phyloP scores from a whole-genome alignment of 2,888 invertebrate genomes.

The Noctua fimbriata region DNA sequence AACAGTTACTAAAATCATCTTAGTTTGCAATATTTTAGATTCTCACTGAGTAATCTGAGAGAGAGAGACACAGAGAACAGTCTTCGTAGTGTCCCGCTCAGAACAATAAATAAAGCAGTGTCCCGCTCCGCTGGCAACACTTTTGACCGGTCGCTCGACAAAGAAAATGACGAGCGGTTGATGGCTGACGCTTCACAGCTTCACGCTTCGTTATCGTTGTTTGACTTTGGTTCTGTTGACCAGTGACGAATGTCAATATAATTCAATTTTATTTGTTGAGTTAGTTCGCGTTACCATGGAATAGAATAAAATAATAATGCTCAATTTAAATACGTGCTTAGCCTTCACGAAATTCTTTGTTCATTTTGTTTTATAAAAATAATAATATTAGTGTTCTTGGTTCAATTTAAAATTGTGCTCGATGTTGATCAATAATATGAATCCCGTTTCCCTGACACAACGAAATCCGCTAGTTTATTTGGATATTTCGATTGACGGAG shows the following conservation, averaged over 20 bases:
- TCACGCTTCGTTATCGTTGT: slow-evolving; percentile 20
- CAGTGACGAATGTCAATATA: slow-evolving; percentile 3
- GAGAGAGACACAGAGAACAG: neutral
- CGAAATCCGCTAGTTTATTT: slow-evolving; percentile 93
- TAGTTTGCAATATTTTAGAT: neutral
- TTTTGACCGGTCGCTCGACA: neutral
- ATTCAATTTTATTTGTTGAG: slow-evolving; percentile 33
- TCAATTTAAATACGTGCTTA: slow-evolving; percentile 16
- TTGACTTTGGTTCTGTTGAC: slow-evolving; percentile 24
- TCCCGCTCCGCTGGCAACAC: neutral
- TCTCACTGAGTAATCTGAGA: neutral
- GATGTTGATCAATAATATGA: slow-evolving; percentile 75
- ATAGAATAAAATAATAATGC: slow-evolving; percentile 30
- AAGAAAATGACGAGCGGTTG: slow-evolving; percentile 13
- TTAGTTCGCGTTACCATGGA: slow-evolving; percentile 13
- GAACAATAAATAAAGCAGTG: too few species aligned
- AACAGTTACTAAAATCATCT: too few species aligned
- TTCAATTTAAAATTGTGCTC: slow-evolving; percentile 39
- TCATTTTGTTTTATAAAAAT: neutral
- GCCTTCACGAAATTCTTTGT: slow-evolving; percentile 14
- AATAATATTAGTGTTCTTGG: slow-evolving; percentile 12
- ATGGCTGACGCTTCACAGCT: slow-evolving; percentile 24
- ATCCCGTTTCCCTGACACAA: slow-evolving; percentile 71
- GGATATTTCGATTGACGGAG: slow-evolving; percentile 92
- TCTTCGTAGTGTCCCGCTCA: neutral